phyloP scores from a whole-genome alignment of 2,797 vertebrate species.

The Oryzias sinensis region DNA sequence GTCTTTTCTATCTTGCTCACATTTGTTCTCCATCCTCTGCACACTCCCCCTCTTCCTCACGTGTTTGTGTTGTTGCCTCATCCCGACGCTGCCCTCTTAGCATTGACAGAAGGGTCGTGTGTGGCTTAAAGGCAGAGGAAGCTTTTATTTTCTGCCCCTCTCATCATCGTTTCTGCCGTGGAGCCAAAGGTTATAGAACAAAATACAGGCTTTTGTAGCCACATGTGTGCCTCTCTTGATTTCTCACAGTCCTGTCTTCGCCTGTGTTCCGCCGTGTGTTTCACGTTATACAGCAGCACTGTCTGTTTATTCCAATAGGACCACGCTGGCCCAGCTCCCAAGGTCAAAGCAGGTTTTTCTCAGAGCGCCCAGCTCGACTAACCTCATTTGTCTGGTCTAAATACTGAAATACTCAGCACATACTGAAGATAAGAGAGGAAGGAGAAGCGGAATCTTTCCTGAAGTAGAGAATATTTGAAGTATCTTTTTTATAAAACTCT shows the following conservation, averaged over 20 bases:
- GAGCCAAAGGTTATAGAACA: conserved; percentile 45
- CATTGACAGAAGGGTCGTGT: conserved; percentile 55
- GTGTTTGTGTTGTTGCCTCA: conserved; percentile 48
- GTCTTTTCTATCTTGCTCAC: conserved; percentile 12
- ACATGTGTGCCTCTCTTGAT: conserved; percentile 9
- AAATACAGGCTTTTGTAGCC: conserved; percentile 22
- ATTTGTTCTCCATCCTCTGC: conserved; percentile 15
- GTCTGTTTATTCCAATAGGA: conserved; percentile 44
- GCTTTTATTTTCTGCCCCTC: conserved; percentile 33
- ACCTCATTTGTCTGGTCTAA: conserved; percentile 49
- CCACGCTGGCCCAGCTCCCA: conserved; percentile 40
- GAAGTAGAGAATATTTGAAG: no score
- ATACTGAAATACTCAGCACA: conserved; percentile 38
- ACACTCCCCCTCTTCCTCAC: conserved; percentile 36
- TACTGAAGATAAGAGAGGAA: conserved; percentile 14
- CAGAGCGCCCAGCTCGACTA: conserved; percentile 34
- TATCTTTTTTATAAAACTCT: no score
- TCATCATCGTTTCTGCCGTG: conserved; percentile 16
- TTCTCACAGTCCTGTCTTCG: not conserved
- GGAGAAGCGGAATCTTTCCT: no score
- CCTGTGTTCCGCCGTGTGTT: conserved; percentile 15
- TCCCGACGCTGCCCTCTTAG: conserved; percentile 45
- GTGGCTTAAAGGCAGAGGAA: conserved; percentile 56
- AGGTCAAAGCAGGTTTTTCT: conserved; percentile 54
- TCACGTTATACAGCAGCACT: conserved; percentile 24